These are phyloP conservation scores for Gopherus flavomarginatus DNA, from an alignment of 2,113 vertebrate genomes.

Conservation along the genomic window DNA sequence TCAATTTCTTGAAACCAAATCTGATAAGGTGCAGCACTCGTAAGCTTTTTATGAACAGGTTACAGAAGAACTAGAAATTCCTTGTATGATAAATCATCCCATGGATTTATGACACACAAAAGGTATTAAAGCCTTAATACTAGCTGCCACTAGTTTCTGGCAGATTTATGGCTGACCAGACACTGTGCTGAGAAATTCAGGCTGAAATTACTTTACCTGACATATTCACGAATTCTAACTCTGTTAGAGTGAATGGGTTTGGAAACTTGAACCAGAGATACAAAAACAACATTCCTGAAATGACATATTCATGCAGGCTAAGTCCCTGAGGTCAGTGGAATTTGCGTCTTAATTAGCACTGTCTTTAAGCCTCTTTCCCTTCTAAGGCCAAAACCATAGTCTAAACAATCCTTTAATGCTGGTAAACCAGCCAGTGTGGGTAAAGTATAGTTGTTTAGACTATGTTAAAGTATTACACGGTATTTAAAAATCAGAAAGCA, in stretches of 20 bases:
- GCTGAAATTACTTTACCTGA: not conserved
- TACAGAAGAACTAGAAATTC: not conserved
- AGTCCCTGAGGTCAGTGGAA: not conserved
- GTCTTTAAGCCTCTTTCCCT: not conserved
- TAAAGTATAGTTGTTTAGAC: not conserved
- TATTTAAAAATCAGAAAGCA: not conserved
- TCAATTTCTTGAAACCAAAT: conserved; percentile 18
- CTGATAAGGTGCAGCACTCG: not conserved
- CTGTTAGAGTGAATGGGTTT: not conserved
- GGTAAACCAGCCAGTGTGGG: not conserved
- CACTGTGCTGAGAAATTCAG: not conserved
- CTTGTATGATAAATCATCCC: not conserved
- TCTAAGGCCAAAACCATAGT: not conserved
- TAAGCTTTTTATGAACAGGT: not conserved
- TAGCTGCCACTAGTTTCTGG: not conserved
- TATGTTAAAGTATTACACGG: not conserved
- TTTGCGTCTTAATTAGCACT: fast-evolving
- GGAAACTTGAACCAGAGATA: not conserved
- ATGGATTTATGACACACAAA: not conserved
- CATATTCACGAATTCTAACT: fast-evolving
- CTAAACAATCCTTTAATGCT: not conserved
- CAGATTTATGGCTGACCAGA: not conserved
- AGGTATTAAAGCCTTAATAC: not conserved
- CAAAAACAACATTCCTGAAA: not conserved
- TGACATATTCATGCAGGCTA: not conserved